Evolutionary conservation across 2,113 vertebrate species (phyloP).

Genomic region (Dipodomys spectabilis): DNA sequence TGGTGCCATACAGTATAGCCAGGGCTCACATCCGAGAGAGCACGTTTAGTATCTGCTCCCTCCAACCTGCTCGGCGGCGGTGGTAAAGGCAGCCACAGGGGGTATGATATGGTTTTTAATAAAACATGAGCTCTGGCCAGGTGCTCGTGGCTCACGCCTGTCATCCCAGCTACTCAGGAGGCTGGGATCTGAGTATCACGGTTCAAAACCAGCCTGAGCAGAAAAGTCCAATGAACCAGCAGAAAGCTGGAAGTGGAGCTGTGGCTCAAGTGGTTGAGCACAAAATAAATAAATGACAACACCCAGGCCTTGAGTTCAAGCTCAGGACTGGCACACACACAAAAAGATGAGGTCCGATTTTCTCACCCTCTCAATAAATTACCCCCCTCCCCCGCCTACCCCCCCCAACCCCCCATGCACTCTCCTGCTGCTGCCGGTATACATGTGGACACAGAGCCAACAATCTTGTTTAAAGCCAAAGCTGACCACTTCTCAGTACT

Average conservation of each 20-base stretch:
- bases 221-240: no score
- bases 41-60: background rate
- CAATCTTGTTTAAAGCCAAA: background rate
- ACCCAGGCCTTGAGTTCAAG: no score
- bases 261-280: no score
- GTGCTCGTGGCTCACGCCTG: no score
- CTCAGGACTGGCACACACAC: no score
- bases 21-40: background rate
- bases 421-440: background rate
- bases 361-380: background rate
- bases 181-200: no score
- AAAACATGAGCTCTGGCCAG: no score
- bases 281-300: no score
- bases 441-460: no score
- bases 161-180: no score
- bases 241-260: no score
- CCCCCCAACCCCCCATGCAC: background rate
- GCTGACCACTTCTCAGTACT: background rate
- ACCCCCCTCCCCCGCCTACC: background rate
- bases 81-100: background rate
- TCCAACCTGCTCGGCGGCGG: background rate
- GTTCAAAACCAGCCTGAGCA: no score
- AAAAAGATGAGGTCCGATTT: background rate
- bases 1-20: background rate
- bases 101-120: background rate